phyloP scores from a whole-genome alignment of 2,797 vertebrate species.

The Acrocephalus scirpaceus region DNA sequence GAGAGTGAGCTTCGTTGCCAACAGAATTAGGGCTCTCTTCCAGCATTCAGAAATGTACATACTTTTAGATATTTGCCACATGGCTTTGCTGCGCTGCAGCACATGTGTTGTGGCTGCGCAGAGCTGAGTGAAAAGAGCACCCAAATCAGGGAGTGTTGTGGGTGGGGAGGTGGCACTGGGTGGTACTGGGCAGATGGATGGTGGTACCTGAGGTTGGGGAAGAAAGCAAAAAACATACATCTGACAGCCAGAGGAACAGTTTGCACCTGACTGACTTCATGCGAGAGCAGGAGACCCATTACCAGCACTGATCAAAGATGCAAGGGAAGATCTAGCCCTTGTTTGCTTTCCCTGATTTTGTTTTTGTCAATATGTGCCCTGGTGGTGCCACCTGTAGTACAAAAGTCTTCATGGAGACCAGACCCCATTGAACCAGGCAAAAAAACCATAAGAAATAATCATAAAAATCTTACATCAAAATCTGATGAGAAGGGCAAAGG shows the following conservation, averaged over 20 bases:
- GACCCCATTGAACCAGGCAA: neutral
- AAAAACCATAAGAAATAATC: neutral
- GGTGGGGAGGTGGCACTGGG: neutral
- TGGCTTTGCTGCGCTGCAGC: constrained; percentile 39
- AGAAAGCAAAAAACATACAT: neutral
- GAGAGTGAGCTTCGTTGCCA: neutral
- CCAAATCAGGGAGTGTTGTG: neutral
- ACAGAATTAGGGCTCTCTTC: constrained; percentile 48
- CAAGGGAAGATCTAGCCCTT: neutral
- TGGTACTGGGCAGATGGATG: neutral
- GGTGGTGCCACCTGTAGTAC: neutral
- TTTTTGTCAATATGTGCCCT: neutral
- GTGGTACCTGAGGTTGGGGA: neutral
- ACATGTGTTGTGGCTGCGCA: constrained; percentile 45
- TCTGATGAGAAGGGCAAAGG: neutral
- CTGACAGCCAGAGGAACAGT: neutral
- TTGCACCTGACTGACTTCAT: neutral
- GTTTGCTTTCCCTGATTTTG: neutral
- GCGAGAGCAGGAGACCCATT: neutral
- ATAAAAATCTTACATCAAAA: neutral
- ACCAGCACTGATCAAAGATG: neutral
- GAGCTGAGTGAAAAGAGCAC: neutral
- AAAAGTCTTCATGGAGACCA: neutral
- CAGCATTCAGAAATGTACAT: constrained; percentile 32
- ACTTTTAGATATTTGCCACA: constrained; percentile 50